phyloP scores from a whole-genome alignment of 2,888 invertebrate genomes.

The Anorthoa munda region DNA sequence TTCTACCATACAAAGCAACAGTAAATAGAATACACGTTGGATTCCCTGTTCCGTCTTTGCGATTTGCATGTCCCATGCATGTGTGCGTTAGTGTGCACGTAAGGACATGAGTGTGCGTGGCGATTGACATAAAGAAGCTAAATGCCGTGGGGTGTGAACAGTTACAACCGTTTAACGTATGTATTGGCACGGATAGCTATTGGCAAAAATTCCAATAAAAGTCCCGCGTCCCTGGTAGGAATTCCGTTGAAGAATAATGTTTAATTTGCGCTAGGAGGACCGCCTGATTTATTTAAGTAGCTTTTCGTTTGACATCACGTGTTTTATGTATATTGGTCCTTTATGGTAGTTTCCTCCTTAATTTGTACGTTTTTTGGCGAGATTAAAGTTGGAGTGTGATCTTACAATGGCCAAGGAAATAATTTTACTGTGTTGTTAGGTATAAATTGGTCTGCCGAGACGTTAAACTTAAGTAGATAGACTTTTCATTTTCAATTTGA shows the following conservation, averaged over 20 bases:
- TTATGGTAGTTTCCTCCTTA: conserved; percentile 36
- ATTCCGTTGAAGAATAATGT: conserved; percentile 88
- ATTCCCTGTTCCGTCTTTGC: conserved; percentile 86
- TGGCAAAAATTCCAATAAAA: conserved; percentile 90
- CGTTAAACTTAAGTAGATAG: neutral
- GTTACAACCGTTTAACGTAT: conserved; percentile 83
- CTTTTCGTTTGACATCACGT: conserved; percentile 56
- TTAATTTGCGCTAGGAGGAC: conserved; percentile 86
- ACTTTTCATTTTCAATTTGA: neutral
- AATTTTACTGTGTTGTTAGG: neutral
- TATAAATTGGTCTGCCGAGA: neutral
- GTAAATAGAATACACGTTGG: conserved; percentile 89
- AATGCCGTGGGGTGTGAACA: conserved; percentile 85
- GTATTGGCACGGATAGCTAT: conserved; percentile 90
- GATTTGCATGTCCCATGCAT: conserved; percentile 84
- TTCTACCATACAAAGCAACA: conserved; percentile 77
- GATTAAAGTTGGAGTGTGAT: neutral
- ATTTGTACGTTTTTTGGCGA: conserved; percentile 32
- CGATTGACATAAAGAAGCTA: conserved; percentile 88
- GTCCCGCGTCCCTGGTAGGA: conserved; percentile 79
- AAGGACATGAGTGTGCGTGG: conserved; percentile 68
- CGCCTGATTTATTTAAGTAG: conserved; percentile 80
- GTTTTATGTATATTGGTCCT: conserved; percentile 52
- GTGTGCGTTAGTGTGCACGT: conserved; percentile 68
- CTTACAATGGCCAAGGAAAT: neutral